These are phyloP conservation scores for Odobenus rosmarus DNA, from an alignment of 2,113 vertebrate genomes.

Conservation along the genomic window DNA sequence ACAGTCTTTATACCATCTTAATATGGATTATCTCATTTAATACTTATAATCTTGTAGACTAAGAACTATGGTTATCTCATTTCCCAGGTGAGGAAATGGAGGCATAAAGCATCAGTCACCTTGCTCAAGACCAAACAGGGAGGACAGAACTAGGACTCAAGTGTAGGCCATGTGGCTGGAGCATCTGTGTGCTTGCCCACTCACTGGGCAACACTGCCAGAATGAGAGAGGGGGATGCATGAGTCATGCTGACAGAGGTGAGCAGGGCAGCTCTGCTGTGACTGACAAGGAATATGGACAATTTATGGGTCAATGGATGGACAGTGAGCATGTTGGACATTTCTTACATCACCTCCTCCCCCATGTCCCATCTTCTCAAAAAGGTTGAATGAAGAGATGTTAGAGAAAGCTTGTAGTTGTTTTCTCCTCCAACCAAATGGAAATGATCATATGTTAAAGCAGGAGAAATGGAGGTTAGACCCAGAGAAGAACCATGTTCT, in stretches of 20 bases:
- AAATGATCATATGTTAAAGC: not conserved
- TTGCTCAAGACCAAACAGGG: not conserved
- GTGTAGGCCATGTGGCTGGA: not conserved
- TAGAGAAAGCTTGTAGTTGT: not conserved
- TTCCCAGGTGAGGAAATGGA: not conserved
- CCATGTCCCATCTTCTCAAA: not conserved
- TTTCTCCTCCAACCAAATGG: not conserved
- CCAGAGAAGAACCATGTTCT: not conserved
- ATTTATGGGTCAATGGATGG: not conserved
- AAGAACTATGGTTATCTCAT: not conserved
- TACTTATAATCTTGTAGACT: not conserved
- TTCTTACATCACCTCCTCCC: not conserved
- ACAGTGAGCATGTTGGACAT: not conserved
- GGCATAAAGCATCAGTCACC: not conserved
- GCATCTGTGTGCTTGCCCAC: not conserved
- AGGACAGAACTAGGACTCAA: not conserved
- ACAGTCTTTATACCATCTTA: not conserved
- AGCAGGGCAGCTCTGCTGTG: not conserved
- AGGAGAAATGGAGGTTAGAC: not conserved
- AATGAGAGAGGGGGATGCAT: not conserved
- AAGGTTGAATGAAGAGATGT: not conserved
- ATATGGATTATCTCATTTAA: not conserved
- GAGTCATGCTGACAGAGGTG: not conserved
- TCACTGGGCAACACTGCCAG: not conserved
- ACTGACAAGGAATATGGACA: not conserved